phyloP scores from a whole-genome alignment of 2,113 vertebrate species.

The Pseudopipra pipra region DNA sequence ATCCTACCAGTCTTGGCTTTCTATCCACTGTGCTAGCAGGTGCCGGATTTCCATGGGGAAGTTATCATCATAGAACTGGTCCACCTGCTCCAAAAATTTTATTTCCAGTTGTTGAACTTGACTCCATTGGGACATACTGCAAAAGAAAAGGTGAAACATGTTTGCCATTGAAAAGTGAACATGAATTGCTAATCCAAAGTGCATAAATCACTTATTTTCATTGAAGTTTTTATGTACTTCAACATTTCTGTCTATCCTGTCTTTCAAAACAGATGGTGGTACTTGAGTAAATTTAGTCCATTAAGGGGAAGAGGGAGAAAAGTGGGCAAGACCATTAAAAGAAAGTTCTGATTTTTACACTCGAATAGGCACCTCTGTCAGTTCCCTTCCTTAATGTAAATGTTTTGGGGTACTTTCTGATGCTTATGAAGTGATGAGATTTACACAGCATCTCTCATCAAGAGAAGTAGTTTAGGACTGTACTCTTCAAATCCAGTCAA shows the following conservation, averaged over 20 bases:
- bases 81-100: slow-evolving; percentile 93
- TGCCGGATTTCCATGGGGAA: slow-evolving; percentile 97
- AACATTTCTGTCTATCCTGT: not conserved
- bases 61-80: slow-evolving; percentile 95
- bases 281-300: not conserved
- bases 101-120: slow-evolving; percentile 95
- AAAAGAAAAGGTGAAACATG: slow-evolving; percentile 13
- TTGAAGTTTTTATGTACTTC: not conserved
- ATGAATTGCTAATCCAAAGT: not conserved
- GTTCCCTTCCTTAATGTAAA: not conserved
- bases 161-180: not conserved
- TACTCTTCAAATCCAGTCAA: not conserved
- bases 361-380: not conserved
- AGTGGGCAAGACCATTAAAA: not conserved
- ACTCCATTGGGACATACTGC: slow-evolving; percentile 96
- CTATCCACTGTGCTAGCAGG: slow-evolving; percentile 91
- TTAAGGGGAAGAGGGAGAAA: not conserved
- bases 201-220: not conserved
- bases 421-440: not conserved
- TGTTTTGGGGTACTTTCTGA: not conserved
- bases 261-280: not conserved
- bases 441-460: not conserved
- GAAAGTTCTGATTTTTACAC: not conserved
- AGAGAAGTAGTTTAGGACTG: not conserved
- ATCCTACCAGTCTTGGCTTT: slow-evolving; percentile 92